Base-by-base conservation (phyloP, 2,113 vertebrate genomes). In the Chamaetylas fuelleborni region DNA sequence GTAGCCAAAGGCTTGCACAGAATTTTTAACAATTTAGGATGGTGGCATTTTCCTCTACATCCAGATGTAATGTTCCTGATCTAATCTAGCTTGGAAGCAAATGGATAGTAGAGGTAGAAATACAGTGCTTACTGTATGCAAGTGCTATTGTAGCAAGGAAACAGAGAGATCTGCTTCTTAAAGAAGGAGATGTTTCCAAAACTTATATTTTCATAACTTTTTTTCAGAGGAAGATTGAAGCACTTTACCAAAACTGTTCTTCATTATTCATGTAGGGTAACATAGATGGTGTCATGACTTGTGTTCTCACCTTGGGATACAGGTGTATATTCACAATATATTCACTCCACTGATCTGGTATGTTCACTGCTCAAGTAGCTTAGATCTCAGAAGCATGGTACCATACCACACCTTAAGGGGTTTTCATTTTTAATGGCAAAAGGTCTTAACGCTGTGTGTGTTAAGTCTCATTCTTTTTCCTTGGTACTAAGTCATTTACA, bases 231-330 rank as follows among this genome's bases (percentile, higher is more conserved):
- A 91, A 85, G 73, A 92, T 71, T 90, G 85, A 96, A 96, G 96
- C 96, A 97, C 96, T 97, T 97, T 97, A 96, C 93, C 94, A 96
- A 93, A 97, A 94, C 86, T 84, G 57, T 61, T 94, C 45, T 74
- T 91, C 65, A 66, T 96, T 93, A 76, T 79, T 95, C 78, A 61
- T 90, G 14, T 81, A 61, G 82, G 45, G 74, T 86, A 88, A 56
- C 56, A 57, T 47, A 96, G 62, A 67, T 76, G 69, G 33, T 58
- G 36, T 80, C 71, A 85, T 18, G 25, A 50, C 88, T 66, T 69
- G 64, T 36, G 60, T 84, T 54, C 54, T 70, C 69, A 67, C 51
- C 51, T 54, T 38, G 73, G 94, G 60, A 74, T 74, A 61, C 22
- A 88, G 60, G 47, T 76, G 42, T 73, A 31, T 47, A 66, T 58